Conservation (phyloP, 2,888 invertebrate genomes). For the Ommatoiulus sabulosus region DNA sequence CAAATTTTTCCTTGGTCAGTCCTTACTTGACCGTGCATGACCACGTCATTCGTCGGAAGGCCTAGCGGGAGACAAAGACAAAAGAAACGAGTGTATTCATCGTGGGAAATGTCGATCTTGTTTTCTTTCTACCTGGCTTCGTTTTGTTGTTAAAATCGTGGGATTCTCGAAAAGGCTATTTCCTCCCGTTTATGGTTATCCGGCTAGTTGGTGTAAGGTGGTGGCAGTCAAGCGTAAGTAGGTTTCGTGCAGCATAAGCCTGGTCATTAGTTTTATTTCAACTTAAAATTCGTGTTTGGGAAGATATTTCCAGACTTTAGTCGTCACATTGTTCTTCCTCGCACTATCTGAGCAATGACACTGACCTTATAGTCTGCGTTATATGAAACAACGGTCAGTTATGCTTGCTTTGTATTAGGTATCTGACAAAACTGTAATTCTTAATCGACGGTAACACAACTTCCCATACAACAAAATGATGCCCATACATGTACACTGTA, state of each 20-base stretch:
- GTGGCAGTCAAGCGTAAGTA: constrained; percentile 12
- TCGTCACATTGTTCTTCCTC: constrained; percentile 15
- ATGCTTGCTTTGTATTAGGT: no score
- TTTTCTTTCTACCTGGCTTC: constrained; percentile 32
- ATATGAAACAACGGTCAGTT: background rate
- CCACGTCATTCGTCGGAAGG: background rate
- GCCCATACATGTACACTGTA: no score
- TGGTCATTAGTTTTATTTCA: constrained; percentile 31
- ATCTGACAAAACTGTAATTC: no score
- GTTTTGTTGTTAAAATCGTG: constrained; percentile 40
- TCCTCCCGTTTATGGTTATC: constrained; percentile 30
- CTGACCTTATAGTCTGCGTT: no score
- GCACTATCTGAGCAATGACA: no score
- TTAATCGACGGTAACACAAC: background rate
- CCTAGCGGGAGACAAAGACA: constrained; percentile 39
- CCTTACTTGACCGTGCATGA: constrained; percentile 39
- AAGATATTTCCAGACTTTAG: background rate
- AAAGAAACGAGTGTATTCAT: constrained; percentile 2
- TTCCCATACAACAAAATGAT: background rate
- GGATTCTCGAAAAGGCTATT: constrained; percentile 36
- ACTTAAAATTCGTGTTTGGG: constrained; percentile 40
- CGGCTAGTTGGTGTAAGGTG: constrained; percentile 2
- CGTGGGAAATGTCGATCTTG: constrained; percentile 36
- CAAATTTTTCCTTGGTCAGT: constrained; percentile 2
- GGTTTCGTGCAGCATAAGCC: background rate